Evolutionary conservation across 2,888 invertebrate genomes (phyloP).

Genomic region (Heliconius ismenius): DNA sequence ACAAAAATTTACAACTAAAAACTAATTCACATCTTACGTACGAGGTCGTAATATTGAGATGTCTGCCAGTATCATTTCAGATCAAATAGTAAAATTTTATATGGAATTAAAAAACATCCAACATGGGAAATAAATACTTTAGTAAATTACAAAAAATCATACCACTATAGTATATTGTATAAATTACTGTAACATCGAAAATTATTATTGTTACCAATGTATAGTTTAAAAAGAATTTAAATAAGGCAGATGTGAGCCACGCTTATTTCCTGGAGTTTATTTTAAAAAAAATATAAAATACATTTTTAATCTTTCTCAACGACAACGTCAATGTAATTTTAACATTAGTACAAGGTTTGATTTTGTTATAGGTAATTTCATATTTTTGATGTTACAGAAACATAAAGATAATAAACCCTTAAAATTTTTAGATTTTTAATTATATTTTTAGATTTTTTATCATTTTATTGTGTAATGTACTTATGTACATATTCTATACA

Average conservation of each 20-base stretch:
- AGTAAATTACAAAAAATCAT: conserved; percentile 11
- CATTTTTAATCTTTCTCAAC: conserved; percentile 12
- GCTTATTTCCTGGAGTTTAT: conserved; percentile 18
- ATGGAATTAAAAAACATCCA: conserved; percentile 48
- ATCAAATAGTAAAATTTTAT: conserved; percentile 52
- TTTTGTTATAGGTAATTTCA: neutral
- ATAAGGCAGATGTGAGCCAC: conserved; percentile 32
- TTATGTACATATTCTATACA: neutral
- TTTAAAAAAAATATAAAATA: conserved; percentile 13
- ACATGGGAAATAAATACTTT: conserved; percentile 53
- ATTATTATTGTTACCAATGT: neutral
- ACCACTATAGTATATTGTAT: conserved; percentile 1
- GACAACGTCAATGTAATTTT: conserved; percentile 25
- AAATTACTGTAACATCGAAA: conserved; percentile 7
- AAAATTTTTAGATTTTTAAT: neutral
- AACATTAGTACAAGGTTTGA: neutral
- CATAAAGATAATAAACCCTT: neutral
- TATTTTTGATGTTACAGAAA: too few relatives aligned
- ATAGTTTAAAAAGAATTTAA: neutral
- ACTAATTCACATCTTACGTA: conserved; percentile 47
- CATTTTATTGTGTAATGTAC: neutral
- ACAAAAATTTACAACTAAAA: conserved; percentile 69
- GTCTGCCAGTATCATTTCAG: conserved; percentile 56
- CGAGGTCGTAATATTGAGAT: conserved; percentile 51
- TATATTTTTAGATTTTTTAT: neutral